These are phyloP conservation scores for Styela plicata DNA, from an alignment of 23 tunicate genomes.

Conservation along the genomic window DNA sequence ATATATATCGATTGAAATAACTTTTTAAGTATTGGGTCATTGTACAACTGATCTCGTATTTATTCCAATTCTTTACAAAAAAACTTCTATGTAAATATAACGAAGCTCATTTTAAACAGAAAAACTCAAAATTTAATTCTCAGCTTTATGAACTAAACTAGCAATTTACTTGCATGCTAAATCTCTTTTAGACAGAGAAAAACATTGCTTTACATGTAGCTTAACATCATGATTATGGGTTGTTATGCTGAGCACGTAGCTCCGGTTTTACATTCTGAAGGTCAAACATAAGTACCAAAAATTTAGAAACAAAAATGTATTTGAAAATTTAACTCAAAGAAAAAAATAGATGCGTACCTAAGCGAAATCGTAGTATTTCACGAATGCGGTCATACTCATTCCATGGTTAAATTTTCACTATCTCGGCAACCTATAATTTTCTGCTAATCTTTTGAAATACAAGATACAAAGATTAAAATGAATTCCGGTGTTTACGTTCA, in stretches of 20 bases:
- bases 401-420: background rate
- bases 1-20: no score
- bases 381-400: no score
- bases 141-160: background rate
- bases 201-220: background rate
- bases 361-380: no score
- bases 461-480: background rate
- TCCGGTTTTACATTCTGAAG: background rate
- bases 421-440: background rate
- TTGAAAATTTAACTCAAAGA: no score
- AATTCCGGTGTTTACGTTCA: conserved; percentile 26
- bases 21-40: no score
- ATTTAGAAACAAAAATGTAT: background rate
- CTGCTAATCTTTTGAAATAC: background rate
- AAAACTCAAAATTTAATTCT: background rate
- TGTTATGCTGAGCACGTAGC: background rate
- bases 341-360: no score
- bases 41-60: no score
- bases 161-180: background rate
- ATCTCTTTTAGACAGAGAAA: background rate
- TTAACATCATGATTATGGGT: background rate
- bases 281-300: background rate
- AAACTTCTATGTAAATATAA: no score
- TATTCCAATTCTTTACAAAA: no score
- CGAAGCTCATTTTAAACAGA: no score